Evolutionary conservation across 2,113 vertebrate species (phyloP), one percentile per base, ranked within the genome.

Genomic region (Eidolon helvum): DNA sequence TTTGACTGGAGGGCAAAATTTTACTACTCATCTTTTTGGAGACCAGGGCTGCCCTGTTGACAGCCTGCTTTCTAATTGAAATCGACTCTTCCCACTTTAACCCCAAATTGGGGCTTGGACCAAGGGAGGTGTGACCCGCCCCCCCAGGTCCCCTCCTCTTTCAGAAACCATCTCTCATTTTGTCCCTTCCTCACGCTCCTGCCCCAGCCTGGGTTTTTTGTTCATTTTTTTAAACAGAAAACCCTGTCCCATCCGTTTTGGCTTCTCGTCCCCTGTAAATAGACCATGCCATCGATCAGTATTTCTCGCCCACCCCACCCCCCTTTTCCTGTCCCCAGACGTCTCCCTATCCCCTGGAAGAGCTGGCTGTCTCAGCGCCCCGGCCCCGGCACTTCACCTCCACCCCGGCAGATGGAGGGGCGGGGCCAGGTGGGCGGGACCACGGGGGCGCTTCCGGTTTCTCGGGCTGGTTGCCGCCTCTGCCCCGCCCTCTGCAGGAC

Each of bases 101-200:
- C 96, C 97, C 97, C 96, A 97, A 96, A 97, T 89, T 97, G 97
- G 97, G 97, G 97, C 85, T 96, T 95, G 95, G 96, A 97, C 98
- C 96, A 97, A 97, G 96, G 94, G 97, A 97, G 94, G 90, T 94
- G 96, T 86, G 92, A 92, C 55, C 26, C 88, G 21, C 50, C 30
- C 28, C 48, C 84, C 40, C 85, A 38, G 61, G 87, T 71, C 63
- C 26, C 82, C 83, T 95, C 87, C 93, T 33, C 90, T 90, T 78
- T 97, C 91, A 66, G 50, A 95, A 63, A 79, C 84, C 84, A 90
- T 91, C 35, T 38, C 19, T 84, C 68, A 33, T 94, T 93, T 91
- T 45, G 48, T 79, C 66, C 61, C 40, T 69, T 92, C 38, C 55
- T 93, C 30, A 28, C 50, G 55, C 18, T 82, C 65, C n/a, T 55